phyloP scores from a whole-genome alignment of 2,113 vertebrate species.

The Heterotilapia buettikoferi region DNA sequence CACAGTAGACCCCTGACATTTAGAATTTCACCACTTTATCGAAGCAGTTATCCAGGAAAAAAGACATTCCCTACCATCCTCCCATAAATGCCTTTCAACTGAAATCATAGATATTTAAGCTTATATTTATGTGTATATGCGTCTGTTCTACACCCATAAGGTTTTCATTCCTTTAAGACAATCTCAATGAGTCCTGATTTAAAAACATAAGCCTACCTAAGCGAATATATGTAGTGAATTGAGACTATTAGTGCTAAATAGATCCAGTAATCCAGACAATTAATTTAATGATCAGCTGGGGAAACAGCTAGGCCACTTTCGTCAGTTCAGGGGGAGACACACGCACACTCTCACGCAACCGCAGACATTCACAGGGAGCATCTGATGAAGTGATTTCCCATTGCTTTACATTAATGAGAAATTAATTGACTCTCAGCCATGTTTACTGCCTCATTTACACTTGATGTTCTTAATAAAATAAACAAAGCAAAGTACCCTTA shows the following conservation, averaged over 20 bases:
- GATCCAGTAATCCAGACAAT: slow-evolving; percentile 33
- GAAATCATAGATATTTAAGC: neutral
- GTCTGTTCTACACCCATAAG: neutral
- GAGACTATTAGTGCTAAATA: slow-evolving; percentile 26
- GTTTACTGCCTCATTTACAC: slow-evolving; percentile 20
- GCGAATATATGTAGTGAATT: neutral
- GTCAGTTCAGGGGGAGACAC: neutral
- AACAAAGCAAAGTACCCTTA: neutral
- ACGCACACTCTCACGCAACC: neutral
- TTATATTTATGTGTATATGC: neutral
- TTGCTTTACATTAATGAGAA: slow-evolving; percentile 17
- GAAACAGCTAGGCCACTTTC: slow-evolving; percentile 1
- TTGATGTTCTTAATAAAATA: neutral
- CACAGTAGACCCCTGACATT: neutral
- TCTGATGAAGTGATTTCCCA: neutral
- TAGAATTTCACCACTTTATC: neutral
- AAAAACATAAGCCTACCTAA: neutral
- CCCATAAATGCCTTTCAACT: neutral
- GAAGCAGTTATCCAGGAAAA: neutral
- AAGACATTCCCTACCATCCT: neutral
- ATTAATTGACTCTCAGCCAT: slow-evolving; percentile 14
- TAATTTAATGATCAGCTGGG: slow-evolving; percentile 33
- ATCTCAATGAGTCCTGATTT: slow-evolving; percentile 21
- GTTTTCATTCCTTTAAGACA: slow-evolving; percentile 1
- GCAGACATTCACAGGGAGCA: neutral